Conservation (phyloP, 2,797 vertebrate species). For the Enteromius radiatus region DNA sequence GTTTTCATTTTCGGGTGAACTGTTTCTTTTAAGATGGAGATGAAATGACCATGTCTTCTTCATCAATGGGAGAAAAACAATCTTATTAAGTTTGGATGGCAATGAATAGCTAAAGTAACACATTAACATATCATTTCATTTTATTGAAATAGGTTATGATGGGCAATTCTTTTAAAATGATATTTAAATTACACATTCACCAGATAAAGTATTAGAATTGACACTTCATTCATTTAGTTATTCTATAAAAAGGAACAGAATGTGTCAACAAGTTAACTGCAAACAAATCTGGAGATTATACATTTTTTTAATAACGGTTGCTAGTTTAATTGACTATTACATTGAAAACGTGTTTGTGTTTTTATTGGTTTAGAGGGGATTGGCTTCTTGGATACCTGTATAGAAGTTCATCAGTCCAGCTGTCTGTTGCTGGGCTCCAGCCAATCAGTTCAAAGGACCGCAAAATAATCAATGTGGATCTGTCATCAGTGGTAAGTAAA, state of each 20-base stretch:
- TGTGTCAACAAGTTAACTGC: background rate
- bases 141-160: background rate
- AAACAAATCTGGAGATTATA: background rate
- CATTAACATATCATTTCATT: background rate
- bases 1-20: too few relatives aligned
- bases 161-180: background rate
- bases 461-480: conserved; percentile 91
- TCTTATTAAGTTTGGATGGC: background rate
- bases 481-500: conserved; percentile 90
- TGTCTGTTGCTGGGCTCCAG: conserved; percentile 91
- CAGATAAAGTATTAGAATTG: background rate
- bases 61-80: background rate
- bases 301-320: background rate
- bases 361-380: conserved; percentile 83
- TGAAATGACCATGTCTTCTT: background rate
- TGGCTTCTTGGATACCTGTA: conserved; percentile 95
- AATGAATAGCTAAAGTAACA: background rate
- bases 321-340: background rate
- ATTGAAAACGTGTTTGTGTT: background rate
- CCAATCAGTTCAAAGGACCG: conserved; percentile 85
- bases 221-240: background rate
- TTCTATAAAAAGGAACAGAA: background rate
- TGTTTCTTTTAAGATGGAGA: background rate
- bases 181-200: background rate
- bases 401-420: conserved; percentile 87